phyloP scores from a whole-genome alignment of 2,113 vertebrate genomes.

The Colistium nudipinnis region DNA sequence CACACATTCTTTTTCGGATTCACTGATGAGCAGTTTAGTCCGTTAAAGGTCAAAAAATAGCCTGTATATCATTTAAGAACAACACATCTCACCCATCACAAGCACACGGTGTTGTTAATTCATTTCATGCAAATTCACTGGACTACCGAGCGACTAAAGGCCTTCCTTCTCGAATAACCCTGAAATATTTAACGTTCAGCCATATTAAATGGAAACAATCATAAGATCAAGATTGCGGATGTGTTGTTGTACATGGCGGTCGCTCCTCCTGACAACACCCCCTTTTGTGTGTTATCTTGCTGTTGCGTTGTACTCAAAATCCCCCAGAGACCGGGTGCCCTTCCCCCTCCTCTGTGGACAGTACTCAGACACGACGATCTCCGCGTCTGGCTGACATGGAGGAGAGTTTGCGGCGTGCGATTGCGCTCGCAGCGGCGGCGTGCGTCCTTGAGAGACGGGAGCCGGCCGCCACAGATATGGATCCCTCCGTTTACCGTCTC shows the following conservation, averaged over 20 bases:
- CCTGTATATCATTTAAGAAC: neutral
- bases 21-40: neutral
- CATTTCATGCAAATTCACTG: neutral
- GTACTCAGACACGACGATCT: slow-evolving; percentile 39
- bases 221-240: too few species aligned
- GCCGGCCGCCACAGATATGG: slow-evolving; percentile 58
- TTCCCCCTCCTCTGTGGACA: slow-evolving; percentile 31
- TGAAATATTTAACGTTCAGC: too few species aligned
- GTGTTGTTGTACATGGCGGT: too few species aligned
- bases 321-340: slow-evolving; percentile 2
- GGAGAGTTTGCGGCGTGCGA: slow-evolving; percentile 46
- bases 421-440: slow-evolving; percentile 33
- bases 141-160: too few species aligned
- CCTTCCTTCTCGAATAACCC: too few species aligned
- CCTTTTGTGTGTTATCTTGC: slow-evolving; percentile 6
- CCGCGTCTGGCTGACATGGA: slow-evolving; percentile 52
- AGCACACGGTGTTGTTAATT: neutral
- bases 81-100: neutral
- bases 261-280: neutral
- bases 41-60: neutral
- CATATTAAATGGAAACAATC: too few species aligned
- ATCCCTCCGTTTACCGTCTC: slow-evolving; percentile 54
- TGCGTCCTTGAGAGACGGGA: slow-evolving; percentile 60
- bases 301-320: slow-evolving; percentile 9
- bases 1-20: neutral